Evolutionary conservation across 2,888 invertebrate genomes (phyloP).

Genomic region (Icerya purchasi): DNA sequence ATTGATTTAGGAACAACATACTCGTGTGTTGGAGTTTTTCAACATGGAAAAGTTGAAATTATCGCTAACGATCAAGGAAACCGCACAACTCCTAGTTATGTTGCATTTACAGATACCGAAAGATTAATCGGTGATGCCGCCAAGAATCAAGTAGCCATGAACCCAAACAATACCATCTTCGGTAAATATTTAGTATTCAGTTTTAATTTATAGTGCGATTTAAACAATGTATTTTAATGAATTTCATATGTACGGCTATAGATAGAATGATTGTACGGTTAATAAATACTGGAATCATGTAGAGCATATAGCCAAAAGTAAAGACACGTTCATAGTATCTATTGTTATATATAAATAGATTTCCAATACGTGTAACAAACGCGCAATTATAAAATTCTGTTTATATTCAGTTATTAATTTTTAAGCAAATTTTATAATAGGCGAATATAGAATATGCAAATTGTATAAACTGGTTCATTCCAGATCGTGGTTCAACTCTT

Average conservation of each 20-base stretch:
- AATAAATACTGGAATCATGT: background rate
- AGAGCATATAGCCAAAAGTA: background rate
- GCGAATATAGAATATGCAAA: no score
- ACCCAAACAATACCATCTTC: conserved; percentile 70
- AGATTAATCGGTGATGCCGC: conserved; percentile 37
- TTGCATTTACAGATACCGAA: conserved; percentile 61
- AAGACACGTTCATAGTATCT: background rate
- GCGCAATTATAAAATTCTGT: no score
- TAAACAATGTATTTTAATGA: background rate
- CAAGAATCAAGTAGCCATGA: conserved; percentile 46
- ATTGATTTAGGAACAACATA: conserved; percentile 92
- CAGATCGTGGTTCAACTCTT: no score
- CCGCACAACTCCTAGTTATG: conserved; percentile 66
- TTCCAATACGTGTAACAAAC: background rate
- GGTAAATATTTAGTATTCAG: conserved; percentile 31
- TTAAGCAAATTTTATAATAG: no score
- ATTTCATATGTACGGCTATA: background rate
- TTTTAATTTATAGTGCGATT: background rate
- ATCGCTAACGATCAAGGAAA: conserved; percentile 81
- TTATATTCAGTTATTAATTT: no score
- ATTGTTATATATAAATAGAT: background rate
- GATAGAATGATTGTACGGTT: background rate
- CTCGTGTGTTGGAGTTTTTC: conserved; percentile 83
- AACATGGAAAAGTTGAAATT: conserved; percentile 75
- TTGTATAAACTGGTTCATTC: no score